Percentiles rank a stretch among this genome's conserved stretches.
These are phyloP conservation scores for Planococcus citri DNA, from an alignment of 1,140 invertebrate species.

Conservation along the genomic window DNA sequence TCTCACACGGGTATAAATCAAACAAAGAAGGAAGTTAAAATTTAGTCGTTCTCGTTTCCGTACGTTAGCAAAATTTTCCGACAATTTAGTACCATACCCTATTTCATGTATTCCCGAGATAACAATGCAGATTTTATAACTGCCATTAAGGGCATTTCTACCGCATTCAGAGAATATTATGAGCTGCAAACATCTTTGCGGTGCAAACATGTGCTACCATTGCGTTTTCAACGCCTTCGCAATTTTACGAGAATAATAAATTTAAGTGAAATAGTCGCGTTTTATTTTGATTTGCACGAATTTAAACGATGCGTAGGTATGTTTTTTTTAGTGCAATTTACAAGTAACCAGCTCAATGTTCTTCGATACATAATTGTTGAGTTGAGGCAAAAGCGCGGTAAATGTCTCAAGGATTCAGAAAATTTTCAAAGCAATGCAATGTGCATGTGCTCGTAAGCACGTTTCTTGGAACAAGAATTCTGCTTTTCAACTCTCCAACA, in stretches of 20 bases:
- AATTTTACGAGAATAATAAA: slow-evolving; percentile 8
- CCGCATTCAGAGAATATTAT: slow-evolving; percentile 6
- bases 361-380: no score
- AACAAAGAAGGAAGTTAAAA: background rate
- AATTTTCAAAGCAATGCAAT: no score
- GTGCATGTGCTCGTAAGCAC: no score
- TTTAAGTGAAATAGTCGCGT: background rate
- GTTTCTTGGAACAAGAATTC: no score
- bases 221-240: slow-evolving; percentile 5
- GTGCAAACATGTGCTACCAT: slow-evolving; percentile 6
- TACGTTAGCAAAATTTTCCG: slow-evolving; percentile 6
- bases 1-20: background rate
- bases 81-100: slow-evolving; percentile 6
- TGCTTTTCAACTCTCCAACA: no score
- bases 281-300: background rate
- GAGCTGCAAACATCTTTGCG: slow-evolving; percentile 5
- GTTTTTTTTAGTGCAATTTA: no score
- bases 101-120: slow-evolving; percentile 6
- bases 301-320: no score
- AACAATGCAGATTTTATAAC: slow-evolving; percentile 7
- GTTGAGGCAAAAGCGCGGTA: no score
- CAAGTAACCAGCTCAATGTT: no score
- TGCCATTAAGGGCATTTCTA: slow-evolving; percentile 6
- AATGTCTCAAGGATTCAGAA: no score
- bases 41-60: background rate